Base-by-base conservation (phyloP, 2,888 invertebrate genomes). In the Hirtodrosophila cameraria region DNA sequence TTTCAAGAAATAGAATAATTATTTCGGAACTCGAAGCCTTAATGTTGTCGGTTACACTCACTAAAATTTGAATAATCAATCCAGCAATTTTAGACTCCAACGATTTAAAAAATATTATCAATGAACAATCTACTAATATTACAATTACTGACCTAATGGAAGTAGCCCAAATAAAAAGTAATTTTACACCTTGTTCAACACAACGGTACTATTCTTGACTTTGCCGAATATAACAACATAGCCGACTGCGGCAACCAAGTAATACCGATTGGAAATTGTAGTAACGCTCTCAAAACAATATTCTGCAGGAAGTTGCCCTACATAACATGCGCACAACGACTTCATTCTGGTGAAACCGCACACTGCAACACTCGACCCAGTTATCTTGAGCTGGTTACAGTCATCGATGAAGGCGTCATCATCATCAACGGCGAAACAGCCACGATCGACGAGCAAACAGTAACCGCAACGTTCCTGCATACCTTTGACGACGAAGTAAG, bases 101-200 rank as follows among this genome's bases (percentile, higher is more conserved):
- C 12, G n/a, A 33, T n/a, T 31, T 9, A 8, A 31, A 45, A 7
- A 3, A 41, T 13, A 36, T 67, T 42, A 48, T 65, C 43, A 63
- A 60, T 13, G 41, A 60, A 30, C 52, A 49, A 35, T 58, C 38
- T 41, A 60, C 59, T 31, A 62, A 50, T 42, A 16, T 64, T 45
- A 65, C 41, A 11, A 43, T 70, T 46, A n/a, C 16, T 9, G 31
- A 33, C 27, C 28, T 31, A 36, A 43, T 36, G n/a, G 35, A 27
- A n/a, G 7, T 20, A 36, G 16, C 27, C 28, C 43, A 28, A 27
- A 53, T 36, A 6, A 53, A 36, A 36, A 36, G 6, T 35, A n/a
- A n/a, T 53, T 30, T 2, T 53, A 36, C 35, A 53, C 6, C 36
- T 49, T 31, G 70, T 66, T 35, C 41, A 57, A 15, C 63, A 62